A percentile compares a stretch with the other conserved stretches of the same genome.
These are phyloP conservation scores for Anguilla pacifica DNA, from an alignment of 2,797 vertebrate genomes.

Conservation along the genomic window DNA sequence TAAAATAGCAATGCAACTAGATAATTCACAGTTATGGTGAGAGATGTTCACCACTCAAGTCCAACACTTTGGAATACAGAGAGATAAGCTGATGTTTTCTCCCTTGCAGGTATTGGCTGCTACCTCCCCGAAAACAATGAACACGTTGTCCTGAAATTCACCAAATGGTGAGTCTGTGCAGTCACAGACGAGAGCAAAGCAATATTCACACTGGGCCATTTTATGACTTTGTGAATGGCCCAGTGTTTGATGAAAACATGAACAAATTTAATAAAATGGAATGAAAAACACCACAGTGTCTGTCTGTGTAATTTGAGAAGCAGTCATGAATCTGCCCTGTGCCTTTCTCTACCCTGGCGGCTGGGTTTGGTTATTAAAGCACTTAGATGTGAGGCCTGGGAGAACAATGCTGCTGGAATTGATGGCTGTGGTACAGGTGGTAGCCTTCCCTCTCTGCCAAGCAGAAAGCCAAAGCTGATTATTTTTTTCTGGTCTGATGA, in stretches of 20 bases:
- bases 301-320: neutral
- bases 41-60: neutral
- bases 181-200: neutral
- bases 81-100: neutral
- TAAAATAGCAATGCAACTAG: neutral
- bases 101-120: constrained; percentile 62
- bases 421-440: neutral
- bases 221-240: neutral
- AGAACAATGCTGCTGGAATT: neutral
- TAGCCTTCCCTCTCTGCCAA: neutral
- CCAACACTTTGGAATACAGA: neutral
- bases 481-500: neutral
- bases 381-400: neutral
- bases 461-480: too few species aligned
- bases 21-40: neutral
- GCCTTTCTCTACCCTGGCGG: neutral
- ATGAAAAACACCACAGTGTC: neutral
- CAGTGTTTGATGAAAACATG: neutral
- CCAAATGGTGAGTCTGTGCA: constrained; percentile 43
- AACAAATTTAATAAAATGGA: neutral
- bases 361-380: neutral
- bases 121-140: constrained; percentile 56
- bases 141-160: constrained; percentile 57
- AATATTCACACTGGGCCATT: neutral
- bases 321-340: neutral